Conservation (phyloP, 2,888 invertebrate species). For the Incurvaria masculella region DNA sequence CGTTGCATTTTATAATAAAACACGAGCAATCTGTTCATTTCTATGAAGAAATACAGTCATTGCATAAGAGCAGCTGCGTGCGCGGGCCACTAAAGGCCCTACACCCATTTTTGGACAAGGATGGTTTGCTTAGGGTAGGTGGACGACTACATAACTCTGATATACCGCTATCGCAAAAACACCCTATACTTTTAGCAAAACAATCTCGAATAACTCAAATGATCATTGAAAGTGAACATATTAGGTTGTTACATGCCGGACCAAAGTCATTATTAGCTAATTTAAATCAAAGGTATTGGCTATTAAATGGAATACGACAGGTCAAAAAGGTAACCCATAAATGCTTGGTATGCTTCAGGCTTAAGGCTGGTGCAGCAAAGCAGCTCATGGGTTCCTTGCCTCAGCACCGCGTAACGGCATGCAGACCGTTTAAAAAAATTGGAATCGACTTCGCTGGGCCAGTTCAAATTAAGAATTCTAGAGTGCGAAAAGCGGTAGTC, state of each 20-base stretch:
- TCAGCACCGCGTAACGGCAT: slow-evolving; percentile 7
- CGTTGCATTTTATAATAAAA: too few species aligned
- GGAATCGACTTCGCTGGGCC: slow-evolving; percentile 16
- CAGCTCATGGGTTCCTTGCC: slow-evolving; percentile 16
- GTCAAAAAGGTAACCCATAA: slow-evolving; percentile 15
- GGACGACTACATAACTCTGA: neutral
- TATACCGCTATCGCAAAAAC: slow-evolving; percentile 2
- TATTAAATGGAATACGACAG: slow-evolving; percentile 12
- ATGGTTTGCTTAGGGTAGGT: too few species aligned
- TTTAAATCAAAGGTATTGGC: slow-evolving; percentile 13
- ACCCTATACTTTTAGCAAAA: slow-evolving; percentile 2
- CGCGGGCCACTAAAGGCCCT: too few species aligned
- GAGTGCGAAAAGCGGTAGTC: slow-evolving; percentile 8
- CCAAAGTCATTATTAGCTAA: slow-evolving; percentile 8
- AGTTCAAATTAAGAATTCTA: slow-evolving; percentile 10
- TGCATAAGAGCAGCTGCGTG: too few species aligned
- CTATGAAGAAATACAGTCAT: too few species aligned
- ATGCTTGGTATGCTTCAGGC: slow-evolving; percentile 15
- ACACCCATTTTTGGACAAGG: too few species aligned
- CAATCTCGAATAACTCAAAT: neutral
- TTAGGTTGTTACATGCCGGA: slow-evolving; percentile 10
- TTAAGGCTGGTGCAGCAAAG: slow-evolving; percentile 10
- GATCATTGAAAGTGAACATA: slow-evolving; percentile 6
- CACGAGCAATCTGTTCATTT: too few species aligned
- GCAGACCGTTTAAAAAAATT: slow-evolving; percentile 11